phyloP scores from a whole-genome alignment of 2,797 vertebrate genomes.

The Staurois parvus region DNA sequence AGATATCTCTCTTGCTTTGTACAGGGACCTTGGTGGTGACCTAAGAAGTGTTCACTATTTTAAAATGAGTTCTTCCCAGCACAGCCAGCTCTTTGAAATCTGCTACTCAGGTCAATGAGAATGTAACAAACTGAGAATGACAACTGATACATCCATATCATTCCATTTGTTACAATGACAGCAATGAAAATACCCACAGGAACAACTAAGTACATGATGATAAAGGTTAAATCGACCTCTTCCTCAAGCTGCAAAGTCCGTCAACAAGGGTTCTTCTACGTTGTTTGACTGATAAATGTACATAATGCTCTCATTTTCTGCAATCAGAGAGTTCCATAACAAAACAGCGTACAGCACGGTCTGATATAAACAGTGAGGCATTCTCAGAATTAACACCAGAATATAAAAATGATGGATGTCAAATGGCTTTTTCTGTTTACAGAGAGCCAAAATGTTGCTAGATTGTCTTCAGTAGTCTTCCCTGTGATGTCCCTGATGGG shows the following conservation, averaged over 20 bases:
- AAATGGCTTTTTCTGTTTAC: neutral
- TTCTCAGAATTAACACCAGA: no score
- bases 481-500: neutral
- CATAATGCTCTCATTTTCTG: constrained; percentile 1
- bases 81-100: neutral
- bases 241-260: neutral
- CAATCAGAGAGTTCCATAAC: neutral
- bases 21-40: constrained; percentile 4
- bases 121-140: constrained; percentile 1
- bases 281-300: neutral
- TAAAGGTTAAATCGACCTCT: constrained; percentile 20
- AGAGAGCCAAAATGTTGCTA: neutral
- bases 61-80: neutral
- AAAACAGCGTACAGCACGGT: neutral
- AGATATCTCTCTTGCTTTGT: neutral
- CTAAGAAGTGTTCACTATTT: neutral
- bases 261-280: constrained; percentile 5
- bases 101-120: constrained; percentile 18
- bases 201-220: neutral
- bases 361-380: neutral
- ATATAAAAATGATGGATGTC: neutral
- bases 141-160: neutral
- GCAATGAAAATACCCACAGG: constrained; percentile 11
- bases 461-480: neutral
- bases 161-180: constrained; percentile 19